Evolutionary conservation across 2,797 vertebrate genomes (phyloP).

Genomic region (Danionella dracula): DNA sequence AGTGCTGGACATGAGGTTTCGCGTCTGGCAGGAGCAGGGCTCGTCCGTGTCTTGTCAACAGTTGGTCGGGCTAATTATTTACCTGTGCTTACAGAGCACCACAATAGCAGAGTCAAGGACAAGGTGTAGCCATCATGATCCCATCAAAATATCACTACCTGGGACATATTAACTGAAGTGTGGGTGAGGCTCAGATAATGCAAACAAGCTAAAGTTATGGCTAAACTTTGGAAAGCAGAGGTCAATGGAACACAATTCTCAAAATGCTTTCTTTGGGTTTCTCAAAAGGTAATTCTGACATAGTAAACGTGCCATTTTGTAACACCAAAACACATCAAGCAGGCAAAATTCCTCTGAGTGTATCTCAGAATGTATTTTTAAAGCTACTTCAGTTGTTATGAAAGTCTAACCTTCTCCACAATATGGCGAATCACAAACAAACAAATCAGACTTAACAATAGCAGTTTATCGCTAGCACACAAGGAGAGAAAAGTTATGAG

Average conservation of each 20-base stretch:
- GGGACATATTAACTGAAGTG: constrained; percentile 10
- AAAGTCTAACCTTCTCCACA: background rate
- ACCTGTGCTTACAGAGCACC: constrained; percentile 29
- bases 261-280: no score
- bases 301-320: no score
- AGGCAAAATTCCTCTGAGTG: no score
- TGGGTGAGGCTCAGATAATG: constrained; percentile 24
- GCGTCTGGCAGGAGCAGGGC: background rate
- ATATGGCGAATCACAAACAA: background rate
- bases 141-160: background rate
- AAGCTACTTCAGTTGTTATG: no score
- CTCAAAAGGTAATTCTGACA: no score
- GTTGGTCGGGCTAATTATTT: constrained; percentile 38
- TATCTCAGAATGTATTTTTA: no score
- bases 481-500: background rate
- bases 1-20: constrained; percentile 15
- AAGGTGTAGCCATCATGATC: background rate
- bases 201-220: constrained; percentile 30
- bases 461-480: background rate
- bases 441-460: background rate
- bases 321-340: no score
- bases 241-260: no score
- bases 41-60: constrained; percentile 5
- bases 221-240: no score
- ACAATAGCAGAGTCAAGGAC: constrained; percentile 17